Evolutionary conservation across 2,113 vertebrate species (phyloP), one percentile per base, ranked within the genome.

Genomic region (Amphiprion percula): DNA sequence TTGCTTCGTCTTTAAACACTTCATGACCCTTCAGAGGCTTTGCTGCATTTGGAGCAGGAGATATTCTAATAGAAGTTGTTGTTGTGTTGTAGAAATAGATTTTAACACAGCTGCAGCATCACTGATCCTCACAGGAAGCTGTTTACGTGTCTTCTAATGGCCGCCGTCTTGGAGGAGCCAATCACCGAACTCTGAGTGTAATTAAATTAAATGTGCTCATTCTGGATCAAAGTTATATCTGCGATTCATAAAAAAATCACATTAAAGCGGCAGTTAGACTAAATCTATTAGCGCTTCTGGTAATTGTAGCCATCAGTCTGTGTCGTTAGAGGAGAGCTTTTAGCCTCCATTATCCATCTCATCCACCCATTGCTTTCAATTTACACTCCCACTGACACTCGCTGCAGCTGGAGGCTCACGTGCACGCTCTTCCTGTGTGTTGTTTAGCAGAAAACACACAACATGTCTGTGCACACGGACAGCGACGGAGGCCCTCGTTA

Each of bases 291-390:
- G 77, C 68, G 86, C 85, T 87, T 70, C 77, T 68, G 71, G 70
- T 83, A 49, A 88, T 83, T 47, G 63, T 64, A 24, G 64, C 7
- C 65, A 65, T 77, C 68, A 5, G 52, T 87, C 74, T 77, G 53
- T 72, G 65, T 73, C 74, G 70, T 84, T 75, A 83, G 76, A 86
- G 79, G 81, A 73, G 84, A 84, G 79, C 58, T 77, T 70, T 74
- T 15, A 64, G 55, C 81, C 72, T 77, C 79, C 60, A 84, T 80
- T 84, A 80, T 77, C 80, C 21, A 53, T 64, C 55, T 71, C 52
- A 53, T 49, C 71, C 74, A 72, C 80, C 73, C 52, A n/a, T 19
- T n/a, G 59, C 70, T 68, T 70, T 65, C 61, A 66, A 7, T 65
- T 66, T 28, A 4, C 26, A 46, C 66, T n/a, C 69, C 19, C 9